Base-by-base conservation (phyloP, 2,113 vertebrate genomes). In the Protobothrops mucrosquamatus region DNA sequence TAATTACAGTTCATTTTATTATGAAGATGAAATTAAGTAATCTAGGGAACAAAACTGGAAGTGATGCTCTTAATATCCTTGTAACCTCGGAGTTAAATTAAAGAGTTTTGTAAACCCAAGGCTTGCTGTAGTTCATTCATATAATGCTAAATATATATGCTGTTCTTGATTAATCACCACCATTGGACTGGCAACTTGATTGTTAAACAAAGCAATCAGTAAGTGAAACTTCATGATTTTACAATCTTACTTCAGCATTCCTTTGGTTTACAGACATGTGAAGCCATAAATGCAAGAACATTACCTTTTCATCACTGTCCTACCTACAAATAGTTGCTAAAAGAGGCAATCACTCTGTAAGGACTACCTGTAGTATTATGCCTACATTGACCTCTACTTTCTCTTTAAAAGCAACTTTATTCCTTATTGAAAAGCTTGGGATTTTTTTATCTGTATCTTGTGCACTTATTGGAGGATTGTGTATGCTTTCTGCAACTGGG, bases 331-430 rank as follows among this genome's bases (percentile, higher is more conserved):
- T 14, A 5, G 64, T 69, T n/a, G 4, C 29, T 69, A 69, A 69
- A 69, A 15, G 26, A 69, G 12, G 61, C 61, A n/a, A 12, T n/a
- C 12, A n/a, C 29, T n/a, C 29, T n/a, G 6, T 12, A n/a, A 34
- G 14, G 29, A 69, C 5, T 69, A 69, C 64, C n/a, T 34, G 29
- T 34, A 20, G 54, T n/a, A 20, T 88, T 55, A 55, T 34, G n/a
- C 29, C 52, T 88, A 54, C 12, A 39, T 29, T 46, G 39, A 34
- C 23, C 39, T 48, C 24, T 64, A 15, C 94, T 93, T 91, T 56
- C 89, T 89, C 81, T 94, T 94, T 90, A 59, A 93, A 94, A 95
- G 81, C 57, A 94, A 43, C 88, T 94, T 69, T 94, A 93, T 94
- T 95, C 92, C 0, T 59, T 88, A 74, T 92, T 92, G 89, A 93